phyloP scores from a whole-genome alignment of 2,888 invertebrate genomes.

The Stenodera caucasica region DNA sequence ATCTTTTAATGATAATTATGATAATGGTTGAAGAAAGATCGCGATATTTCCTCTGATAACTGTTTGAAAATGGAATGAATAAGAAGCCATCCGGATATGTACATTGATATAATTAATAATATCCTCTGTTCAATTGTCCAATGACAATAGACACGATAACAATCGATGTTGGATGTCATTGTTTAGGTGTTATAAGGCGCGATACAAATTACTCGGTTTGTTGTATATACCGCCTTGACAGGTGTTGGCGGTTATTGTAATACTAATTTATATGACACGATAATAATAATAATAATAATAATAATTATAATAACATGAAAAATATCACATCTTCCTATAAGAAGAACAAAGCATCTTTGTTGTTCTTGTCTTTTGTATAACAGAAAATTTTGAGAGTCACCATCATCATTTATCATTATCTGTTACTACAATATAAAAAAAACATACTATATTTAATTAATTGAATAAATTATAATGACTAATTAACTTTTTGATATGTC shows the following conservation, averaged over 20 bases:
- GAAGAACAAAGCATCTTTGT: too few species aligned
- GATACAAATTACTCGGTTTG: slow-evolving; percentile 40
- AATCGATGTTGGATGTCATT: slow-evolving; percentile 38
- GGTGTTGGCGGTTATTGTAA: slow-evolving; percentile 13
- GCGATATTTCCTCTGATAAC: too few species aligned
- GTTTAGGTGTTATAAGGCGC: slow-evolving; percentile 32
- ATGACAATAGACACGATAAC: slow-evolving; percentile 40
- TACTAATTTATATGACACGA: neutral
- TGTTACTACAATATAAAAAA: slow-evolving; percentile 6
- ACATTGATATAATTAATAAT: slow-evolving; percentile 42
- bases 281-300: neutral
- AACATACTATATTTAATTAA: too few species aligned
- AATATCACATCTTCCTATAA: too few species aligned
- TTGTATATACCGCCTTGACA: slow-evolving; percentile 21
- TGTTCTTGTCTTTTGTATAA: too few species aligned
- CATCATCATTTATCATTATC: slow-evolving; percentile 10
- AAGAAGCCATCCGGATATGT: slow-evolving; percentile 28
- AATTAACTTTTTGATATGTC: slow-evolving; percentile 25
- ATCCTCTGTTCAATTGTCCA: slow-evolving; percentile 38
- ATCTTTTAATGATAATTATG: too few species aligned
- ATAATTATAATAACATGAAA: too few species aligned
- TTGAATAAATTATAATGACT: slow-evolving; percentile 25
- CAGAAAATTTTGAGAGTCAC: neutral
- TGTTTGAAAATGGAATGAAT: too few species aligned
- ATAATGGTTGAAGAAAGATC: too few species aligned